phyloP scores from a whole-genome alignment of 2,888 invertebrate genomes.

The Antheraea assamensis region DNA sequence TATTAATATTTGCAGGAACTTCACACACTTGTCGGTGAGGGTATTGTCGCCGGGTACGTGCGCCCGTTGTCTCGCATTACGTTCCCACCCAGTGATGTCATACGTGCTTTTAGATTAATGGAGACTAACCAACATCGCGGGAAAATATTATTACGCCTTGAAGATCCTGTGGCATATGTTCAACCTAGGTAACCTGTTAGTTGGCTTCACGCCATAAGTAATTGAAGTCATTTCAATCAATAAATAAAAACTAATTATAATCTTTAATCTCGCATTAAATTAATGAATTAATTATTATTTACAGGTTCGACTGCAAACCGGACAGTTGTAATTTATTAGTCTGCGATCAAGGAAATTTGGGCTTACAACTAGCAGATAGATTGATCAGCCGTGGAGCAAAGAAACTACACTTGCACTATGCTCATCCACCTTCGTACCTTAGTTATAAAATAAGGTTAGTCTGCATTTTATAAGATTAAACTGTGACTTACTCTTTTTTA shows the following conservation, averaged over 20 bases:
- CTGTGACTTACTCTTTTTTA: no score
- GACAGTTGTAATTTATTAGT: slow-evolving; percentile 37
- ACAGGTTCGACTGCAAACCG: slow-evolving; percentile 34
- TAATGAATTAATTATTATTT: not conserved
- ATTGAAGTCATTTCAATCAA: no score
- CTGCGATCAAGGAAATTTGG: slow-evolving; percentile 41
- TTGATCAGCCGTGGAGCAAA: slow-evolving; percentile 50
- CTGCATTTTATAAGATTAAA: no score
- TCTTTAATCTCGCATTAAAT: no score
- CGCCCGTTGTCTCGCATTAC: slow-evolving; percentile 56
- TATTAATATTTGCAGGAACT: slow-evolving; percentile 28
- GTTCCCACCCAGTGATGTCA: slow-evolving; percentile 44
- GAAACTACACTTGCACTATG: slow-evolving; percentile 40
- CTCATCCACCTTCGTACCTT: slow-evolving; percentile 27
- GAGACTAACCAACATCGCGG: slow-evolving; percentile 56
- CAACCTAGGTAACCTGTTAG: slow-evolving; percentile 37
- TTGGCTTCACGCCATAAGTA: no score
- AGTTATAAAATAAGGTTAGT: slow-evolving; percentile 40
- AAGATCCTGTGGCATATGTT: slow-evolving; percentile 24
- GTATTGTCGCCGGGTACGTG: slow-evolving; percentile 57
- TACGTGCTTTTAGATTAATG: slow-evolving; percentile 54
- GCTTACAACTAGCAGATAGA: slow-evolving; percentile 44
- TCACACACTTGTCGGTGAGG: slow-evolving; percentile 52
- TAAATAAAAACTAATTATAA: no score
- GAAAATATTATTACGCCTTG: slow-evolving; percentile 50